phyloP scores from a whole-genome alignment of 1,140 invertebrate genomes.

The Pseudomyrmex flavicornis region DNA sequence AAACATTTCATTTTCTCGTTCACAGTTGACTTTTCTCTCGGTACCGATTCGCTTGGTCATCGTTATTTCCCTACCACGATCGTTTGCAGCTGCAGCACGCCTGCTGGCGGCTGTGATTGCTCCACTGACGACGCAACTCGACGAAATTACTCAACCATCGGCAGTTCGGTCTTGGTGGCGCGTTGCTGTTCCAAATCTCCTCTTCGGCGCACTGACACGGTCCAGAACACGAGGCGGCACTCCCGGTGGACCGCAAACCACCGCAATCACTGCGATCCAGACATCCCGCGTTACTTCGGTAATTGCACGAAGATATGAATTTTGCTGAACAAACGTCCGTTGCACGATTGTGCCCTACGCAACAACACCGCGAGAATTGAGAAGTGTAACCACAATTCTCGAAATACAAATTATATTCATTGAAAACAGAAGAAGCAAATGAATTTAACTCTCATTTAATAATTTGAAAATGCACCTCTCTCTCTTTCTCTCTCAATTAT shows the following conservation, averaged over 20 bases:
- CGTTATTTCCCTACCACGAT: conserved; percentile 64
- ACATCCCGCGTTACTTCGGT: conserved; percentile 70
- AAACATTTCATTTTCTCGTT: no score
- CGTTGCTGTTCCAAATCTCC: conserved; percentile 79
- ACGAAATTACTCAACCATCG: conserved; percentile 77
- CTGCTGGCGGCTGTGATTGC: conserved; percentile 74
- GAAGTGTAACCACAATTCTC: neutral
- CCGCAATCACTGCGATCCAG: conserved; percentile 64
- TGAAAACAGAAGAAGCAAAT: neutral
- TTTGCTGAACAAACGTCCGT: conserved; percentile 49
- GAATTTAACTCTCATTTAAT: neutral
- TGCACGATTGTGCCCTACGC: conserved; percentile 56
- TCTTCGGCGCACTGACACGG: conserved; percentile 78
- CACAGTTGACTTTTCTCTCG: neutral
- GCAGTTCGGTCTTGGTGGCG: conserved; percentile 77
- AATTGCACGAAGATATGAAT: conserved; percentile 67
- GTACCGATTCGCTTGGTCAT: neutral
- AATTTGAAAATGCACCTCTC: neutral
- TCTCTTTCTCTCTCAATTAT: no score
- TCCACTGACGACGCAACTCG: conserved; percentile 80
- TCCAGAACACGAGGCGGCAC: conserved; percentile 61
- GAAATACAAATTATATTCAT: neutral
- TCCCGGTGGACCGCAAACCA: conserved; percentile 60
- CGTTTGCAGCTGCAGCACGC: conserved; percentile 73
- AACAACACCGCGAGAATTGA: neutral